These are phyloP conservation scores for Gallinago undulata DNA, from an alignment of 2,113 vertebrate genomes.

Conservation along the genomic window DNA sequence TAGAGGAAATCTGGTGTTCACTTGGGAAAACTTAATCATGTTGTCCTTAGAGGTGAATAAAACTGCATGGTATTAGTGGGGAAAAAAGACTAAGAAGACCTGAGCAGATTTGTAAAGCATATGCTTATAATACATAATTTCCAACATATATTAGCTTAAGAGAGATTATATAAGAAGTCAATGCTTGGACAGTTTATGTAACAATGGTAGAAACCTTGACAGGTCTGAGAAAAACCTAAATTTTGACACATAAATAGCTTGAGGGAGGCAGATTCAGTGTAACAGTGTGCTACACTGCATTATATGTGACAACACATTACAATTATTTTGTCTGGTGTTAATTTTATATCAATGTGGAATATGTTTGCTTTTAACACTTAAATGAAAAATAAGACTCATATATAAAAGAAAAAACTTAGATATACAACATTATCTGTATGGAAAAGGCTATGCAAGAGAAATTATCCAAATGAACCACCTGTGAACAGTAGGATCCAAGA, in stretches of 20 bases:
- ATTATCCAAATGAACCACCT: neutral
- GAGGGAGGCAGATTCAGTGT: neutral
- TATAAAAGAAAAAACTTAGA: neutral
- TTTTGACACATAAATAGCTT: neutral
- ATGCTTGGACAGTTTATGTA: neutral
- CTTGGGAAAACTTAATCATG: neutral
- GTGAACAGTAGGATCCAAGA: neutral
- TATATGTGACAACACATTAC: neutral
- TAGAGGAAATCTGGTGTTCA: neutral
- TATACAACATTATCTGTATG: neutral
- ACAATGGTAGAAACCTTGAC: neutral
- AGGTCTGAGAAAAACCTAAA: neutral
- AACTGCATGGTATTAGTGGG: neutral
- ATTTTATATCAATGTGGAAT: neutral
- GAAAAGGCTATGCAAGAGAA: neutral
- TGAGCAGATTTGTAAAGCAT: neutral
- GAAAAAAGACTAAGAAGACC: neutral
- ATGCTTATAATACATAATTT: too few relatives aligned
- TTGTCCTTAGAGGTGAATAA: neutral
- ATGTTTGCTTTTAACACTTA: neutral
- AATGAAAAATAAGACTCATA: neutral
- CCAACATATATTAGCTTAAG: neutral
- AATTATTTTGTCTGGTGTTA: neutral
- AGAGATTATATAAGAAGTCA: neutral
- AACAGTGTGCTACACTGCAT: rapidly evolving